Conservation (phyloP, 2,113 vertebrate genomes). For the Corythaeola cristata region DNA sequence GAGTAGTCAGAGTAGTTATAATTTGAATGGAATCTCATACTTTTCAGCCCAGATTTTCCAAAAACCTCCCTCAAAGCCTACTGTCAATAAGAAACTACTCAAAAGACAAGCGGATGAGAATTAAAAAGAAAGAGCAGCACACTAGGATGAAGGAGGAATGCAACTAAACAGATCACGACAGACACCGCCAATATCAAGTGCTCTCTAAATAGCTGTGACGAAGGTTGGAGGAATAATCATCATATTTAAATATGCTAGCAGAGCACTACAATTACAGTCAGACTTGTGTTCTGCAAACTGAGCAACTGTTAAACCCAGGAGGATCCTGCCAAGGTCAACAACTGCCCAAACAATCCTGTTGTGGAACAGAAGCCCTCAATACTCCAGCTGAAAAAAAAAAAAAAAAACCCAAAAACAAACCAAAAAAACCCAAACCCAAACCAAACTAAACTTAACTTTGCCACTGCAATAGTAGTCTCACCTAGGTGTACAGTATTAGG, state of each 20-base stretch:
- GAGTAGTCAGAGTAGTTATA: background rate
- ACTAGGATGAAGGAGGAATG: background rate
- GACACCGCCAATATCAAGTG: background rate
- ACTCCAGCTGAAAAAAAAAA: background rate
- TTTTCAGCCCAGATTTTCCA: background rate
- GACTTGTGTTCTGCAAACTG: background rate
- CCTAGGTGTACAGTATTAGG: background rate
- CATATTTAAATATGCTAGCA: background rate
- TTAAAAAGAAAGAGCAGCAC: background rate
- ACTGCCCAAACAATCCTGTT: fast-evolving
- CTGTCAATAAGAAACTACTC: background rate
- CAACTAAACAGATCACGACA: background rate
- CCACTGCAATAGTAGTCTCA: background rate
- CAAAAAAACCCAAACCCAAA: background rate
- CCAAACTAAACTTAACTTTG: background rate
- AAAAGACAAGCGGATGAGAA: background rate
- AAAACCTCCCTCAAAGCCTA: background rate
- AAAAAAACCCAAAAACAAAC: no score
- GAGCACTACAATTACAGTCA: background rate
- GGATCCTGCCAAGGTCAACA: background rate
- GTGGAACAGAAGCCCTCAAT: background rate
- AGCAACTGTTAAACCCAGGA: background rate
- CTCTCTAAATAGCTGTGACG: background rate
- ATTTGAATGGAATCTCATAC: background rate
- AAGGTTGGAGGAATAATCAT: background rate